Evolutionary conservation across 1,140 invertebrate genomes (phyloP), one percentile per base, ranked within the genome.

Genomic region (Tetramorium simillimum): DNA sequence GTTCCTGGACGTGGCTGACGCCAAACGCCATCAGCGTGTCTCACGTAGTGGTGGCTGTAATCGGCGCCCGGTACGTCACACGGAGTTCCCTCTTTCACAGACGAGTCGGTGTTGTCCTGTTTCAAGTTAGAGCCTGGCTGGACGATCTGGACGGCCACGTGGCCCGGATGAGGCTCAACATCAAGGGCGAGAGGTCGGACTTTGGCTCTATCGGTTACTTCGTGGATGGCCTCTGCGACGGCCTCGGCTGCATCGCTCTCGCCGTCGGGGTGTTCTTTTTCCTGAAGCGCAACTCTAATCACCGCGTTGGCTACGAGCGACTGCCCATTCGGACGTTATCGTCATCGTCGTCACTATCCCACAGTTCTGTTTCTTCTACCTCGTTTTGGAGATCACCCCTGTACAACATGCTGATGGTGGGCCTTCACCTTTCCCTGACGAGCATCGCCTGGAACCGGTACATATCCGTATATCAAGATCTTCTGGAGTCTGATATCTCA

Each of bases 71-170:
- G 91, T 96, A 97, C 33, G 94, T 98, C 46, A 96, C 97, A 1
- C 97, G 96, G 78, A 97, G 97, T 90, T 97, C 96, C 88, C 93
- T 98, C 37, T 95, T 96, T 4, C 96, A 96, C 51, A 94, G 97
- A 51, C 95, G 97, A 18, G 73, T 98, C 0, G 97, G 97, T 0
- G 96, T 98, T 1, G 92, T 97, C 6, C 91, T 98, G 6, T 98
- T 98, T 92, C 97, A 97, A 94, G 93, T 98, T 9, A 95, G 98
- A 77, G 97, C 97, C 81, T 98, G 97, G 93, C 89, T 98, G 37
- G 97, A 98, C 91, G 97, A 98, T 91, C 91, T 98, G 70, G 98
- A 98, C 92, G 98, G 97, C 0, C 97, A 97, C 91, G 97, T 98
- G 9, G 97, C 97, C 1, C 96, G 97, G 78, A 96, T 96, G 24